A percentile compares a stretch with the other conserved stretches of the same genome.
Conservation (phyloP, 2,888 invertebrate species). For the Tenthredo notha region DNA sequence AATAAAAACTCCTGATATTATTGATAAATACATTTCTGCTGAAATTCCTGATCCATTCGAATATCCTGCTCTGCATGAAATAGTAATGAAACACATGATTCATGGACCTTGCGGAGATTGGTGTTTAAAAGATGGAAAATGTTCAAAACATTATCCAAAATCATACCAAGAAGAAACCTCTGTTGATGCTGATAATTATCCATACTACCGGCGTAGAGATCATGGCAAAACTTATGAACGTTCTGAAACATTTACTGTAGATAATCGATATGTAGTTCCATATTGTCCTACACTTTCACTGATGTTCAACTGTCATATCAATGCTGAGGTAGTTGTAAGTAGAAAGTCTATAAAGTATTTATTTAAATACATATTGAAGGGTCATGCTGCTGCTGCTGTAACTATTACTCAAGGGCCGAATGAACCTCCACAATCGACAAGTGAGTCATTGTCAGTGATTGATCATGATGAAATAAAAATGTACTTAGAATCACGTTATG, state of each 20-base stretch:
- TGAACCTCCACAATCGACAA: background rate
- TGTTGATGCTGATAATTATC: constrained; percentile 59
- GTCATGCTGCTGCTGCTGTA: constrained; percentile 55
- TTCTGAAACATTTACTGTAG: constrained; percentile 55
- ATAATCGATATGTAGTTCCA: constrained; percentile 71
- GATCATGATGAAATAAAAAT: constrained; percentile 62
- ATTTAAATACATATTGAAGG: constrained; percentile 61
- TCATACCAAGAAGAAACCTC: constrained; percentile 56
- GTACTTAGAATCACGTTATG: constrained; percentile 70
- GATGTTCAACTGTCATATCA: constrained; percentile 58
- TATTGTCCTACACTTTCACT: constrained; percentile 60
- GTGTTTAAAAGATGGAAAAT: constrained; percentile 59
- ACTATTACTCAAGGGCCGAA: background rate
- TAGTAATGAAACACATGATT: constrained; percentile 58
- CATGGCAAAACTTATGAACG: constrained; percentile 50
- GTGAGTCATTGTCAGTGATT: background rate
- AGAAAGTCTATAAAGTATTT: constrained; percentile 62
- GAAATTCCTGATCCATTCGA: constrained; percentile 58
- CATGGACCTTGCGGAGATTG: constrained; percentile 59
- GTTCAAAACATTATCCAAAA: constrained; percentile 63
- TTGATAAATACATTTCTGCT: constrained; percentile 57
- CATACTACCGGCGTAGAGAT: constrained; percentile 57
- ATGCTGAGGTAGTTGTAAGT: constrained; percentile 60
- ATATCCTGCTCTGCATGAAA: constrained; percentile 57
- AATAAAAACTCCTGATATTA: constrained; percentile 32